phyloP scores from a whole-genome alignment of 1,140 invertebrate species.

The honey bee (Apis mellifera) region Amel_HAv3.1 CM009938.2:7085501-7086000 shows the following conservation, averaged over 20 bases:
- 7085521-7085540: no score
- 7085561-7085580: not conserved
- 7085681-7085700: not conserved
- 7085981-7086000: no score
- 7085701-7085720: conserved; percentile 3
- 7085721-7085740: conserved; percentile 3
- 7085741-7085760: not conserved
- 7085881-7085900: conserved; percentile 71
- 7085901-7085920: conserved; percentile 46
- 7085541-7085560: no score
- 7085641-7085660: not conserved
- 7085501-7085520: no score
- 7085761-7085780: conserved; percentile 8
- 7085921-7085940: not conserved
- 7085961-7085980: not conserved
- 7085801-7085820: conserved; percentile 65
- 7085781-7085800: conserved; percentile 66
- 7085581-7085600: not conserved
- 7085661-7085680: not conserved
- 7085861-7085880: conserved; percentile 55
- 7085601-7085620: not conserved
- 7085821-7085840: conserved; percentile 64
- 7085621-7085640: not conserved
- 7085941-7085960: not conserved
- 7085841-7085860: conserved; percentile 20